A percentile compares a stretch with the other conserved stretches of the same genome.
These are phyloP conservation scores for Trissolcus japonicus DNA, from an alignment of 2,888 invertebrate species.

Conservation along the genomic window DNA sequence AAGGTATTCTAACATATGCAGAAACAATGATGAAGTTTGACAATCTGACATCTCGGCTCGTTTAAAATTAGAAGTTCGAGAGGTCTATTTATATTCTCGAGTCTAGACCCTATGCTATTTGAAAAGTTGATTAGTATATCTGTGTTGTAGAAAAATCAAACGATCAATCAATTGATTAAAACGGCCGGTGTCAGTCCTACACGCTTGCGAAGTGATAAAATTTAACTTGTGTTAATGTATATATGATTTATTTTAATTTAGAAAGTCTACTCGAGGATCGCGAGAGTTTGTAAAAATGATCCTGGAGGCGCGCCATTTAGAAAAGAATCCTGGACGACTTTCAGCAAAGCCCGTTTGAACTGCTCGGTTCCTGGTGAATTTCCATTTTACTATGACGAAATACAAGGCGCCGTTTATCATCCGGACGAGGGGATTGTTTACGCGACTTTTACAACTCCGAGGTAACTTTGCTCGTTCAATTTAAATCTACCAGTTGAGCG, in stretches of 20 bases:
- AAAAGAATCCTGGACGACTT: constrained; percentile 94
- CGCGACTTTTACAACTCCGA: constrained; percentile 89
- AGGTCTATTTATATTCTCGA: too few relatives aligned
- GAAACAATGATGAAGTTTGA: not conserved
- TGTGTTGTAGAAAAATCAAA: not conserved
- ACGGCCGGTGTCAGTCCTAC: not conserved
- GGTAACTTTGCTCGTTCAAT: constrained; percentile 74
- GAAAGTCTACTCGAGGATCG: constrained; percentile 93
- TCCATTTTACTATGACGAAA: constrained; percentile 92
- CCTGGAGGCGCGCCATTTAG: constrained; percentile 85
- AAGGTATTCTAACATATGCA: constrained; percentile 81
- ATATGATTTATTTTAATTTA: constrained; percentile 69
- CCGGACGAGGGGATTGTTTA: constrained; percentile 87
- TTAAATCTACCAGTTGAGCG: too few relatives aligned
- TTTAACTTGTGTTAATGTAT: not conserved
- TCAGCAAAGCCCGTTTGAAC: constrained; percentile 89
- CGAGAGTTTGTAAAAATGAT: constrained; percentile 94
- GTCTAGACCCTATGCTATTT: too few relatives aligned
- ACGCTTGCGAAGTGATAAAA: not conserved
- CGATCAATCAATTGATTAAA: not conserved
- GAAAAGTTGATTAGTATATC: too few relatives aligned
- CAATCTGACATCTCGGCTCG: not conserved
- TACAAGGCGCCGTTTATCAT: constrained; percentile 89
- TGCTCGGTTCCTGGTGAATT: constrained; percentile 90
- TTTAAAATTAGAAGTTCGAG: not conserved